phyloP scores from a whole-genome alignment of 2,113 vertebrate genomes.

The Psephotus haematonotus region DNA sequence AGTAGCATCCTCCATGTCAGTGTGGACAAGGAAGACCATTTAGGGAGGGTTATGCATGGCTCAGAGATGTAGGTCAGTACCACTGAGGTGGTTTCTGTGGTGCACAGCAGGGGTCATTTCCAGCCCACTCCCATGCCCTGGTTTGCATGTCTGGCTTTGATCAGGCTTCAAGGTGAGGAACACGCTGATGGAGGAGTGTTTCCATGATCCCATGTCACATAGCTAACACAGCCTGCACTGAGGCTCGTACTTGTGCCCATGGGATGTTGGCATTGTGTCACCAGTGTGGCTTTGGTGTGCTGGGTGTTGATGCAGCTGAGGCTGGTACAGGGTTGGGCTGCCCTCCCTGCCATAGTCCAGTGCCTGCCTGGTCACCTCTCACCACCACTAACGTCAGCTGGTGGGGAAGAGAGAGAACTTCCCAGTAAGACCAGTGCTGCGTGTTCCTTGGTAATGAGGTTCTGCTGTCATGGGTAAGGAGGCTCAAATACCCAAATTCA shows the following conservation, averaged over 20 bases:
- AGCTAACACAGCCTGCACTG: not conserved
- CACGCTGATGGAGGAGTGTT: not conserved
- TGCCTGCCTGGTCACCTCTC: not conserved
- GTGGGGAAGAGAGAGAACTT: not conserved
- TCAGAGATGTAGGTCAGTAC: accelerated
- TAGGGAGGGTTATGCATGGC: not conserved
- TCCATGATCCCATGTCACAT: accelerated
- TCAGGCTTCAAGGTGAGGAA: not conserved
- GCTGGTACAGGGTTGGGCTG: not conserved
- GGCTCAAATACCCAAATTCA: not conserved
- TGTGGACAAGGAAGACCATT: not conserved
- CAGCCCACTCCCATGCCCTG: accelerated
- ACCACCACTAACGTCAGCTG: not conserved
- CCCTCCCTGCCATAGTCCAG: not conserved
- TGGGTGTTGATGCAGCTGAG: not conserved
- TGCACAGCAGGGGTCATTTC: not conserved
- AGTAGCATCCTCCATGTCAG: not conserved
- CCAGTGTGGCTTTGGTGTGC: not conserved
- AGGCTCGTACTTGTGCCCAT: accelerated
- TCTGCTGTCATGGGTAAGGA: not conserved
- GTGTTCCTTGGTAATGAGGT: not conserved
- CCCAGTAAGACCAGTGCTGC: not conserved
- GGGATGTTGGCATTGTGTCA: not conserved
- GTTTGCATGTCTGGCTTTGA: not conserved
- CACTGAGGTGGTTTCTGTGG: not conserved